Conservation (phyloP, 2,888 invertebrate genomes). For the Poecilobothrus nobilitatus region DNA sequence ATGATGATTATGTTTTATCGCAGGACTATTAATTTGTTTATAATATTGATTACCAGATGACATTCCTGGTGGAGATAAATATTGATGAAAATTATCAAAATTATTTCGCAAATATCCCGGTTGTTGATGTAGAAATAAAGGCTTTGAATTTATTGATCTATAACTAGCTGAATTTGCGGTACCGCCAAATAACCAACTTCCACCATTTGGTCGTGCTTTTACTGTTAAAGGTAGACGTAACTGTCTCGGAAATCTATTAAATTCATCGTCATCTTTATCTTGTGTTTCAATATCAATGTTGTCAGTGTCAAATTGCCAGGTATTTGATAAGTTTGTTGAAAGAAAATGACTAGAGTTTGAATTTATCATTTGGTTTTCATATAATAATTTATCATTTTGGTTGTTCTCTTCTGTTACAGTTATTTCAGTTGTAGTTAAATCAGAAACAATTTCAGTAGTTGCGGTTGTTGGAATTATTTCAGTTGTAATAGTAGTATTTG, state of each 20-base stretch:
- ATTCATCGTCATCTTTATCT: constrained; percentile 26
- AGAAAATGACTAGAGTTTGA: not conserved
- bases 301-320: not conserved
- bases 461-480: constrained; percentile 9
- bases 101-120: constrained; percentile 26
- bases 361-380: not conserved
- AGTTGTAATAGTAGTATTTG: constrained; percentile 9
- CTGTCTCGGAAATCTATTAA: constrained; percentile 35
- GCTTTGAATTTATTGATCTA: constrained; percentile 32
- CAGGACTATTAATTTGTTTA: constrained; percentile 10
- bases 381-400: not conserved
- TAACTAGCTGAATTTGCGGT: constrained; percentile 26
- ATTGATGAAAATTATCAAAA: constrained; percentile 37
- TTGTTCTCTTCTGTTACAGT: not conserved
- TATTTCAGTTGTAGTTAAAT: not conserved
- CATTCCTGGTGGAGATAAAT: constrained; percentile 33
- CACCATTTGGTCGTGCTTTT: constrained; percentile 16
- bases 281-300: constrained; percentile 12
- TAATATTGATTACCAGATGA: constrained; percentile 15
- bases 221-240: constrained; percentile 29
- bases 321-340: not conserved
- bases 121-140: not conserved
- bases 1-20: not conserved
- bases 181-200: constrained; percentile 27
- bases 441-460: constrained; percentile 15